phyloP scores from a whole-genome alignment of 2,113 vertebrate genomes.

The Typhlomys cinereus region DNA sequence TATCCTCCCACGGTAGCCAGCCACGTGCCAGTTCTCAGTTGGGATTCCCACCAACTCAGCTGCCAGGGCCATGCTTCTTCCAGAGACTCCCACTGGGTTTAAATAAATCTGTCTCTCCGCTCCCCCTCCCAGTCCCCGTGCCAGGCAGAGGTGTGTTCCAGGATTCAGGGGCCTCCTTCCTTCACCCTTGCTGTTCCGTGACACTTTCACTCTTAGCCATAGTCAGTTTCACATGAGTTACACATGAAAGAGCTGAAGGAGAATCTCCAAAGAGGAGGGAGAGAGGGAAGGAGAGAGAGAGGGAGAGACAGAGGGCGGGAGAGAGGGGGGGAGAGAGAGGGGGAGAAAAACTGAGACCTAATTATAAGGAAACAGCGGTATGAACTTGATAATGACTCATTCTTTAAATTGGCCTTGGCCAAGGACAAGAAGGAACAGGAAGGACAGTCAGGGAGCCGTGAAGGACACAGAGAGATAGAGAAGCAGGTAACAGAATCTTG shows the following conservation, averaged over 20 bases:
- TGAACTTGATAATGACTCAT: slow-evolving; percentile 64
- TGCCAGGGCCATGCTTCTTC: fast-evolving
- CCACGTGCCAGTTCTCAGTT: fast-evolving
- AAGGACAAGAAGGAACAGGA: slow-evolving; percentile 63
- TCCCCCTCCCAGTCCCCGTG: neutral
- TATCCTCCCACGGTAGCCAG: neutral
- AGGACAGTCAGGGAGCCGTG: slow-evolving; percentile 40
- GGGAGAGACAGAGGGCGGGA: neutral
- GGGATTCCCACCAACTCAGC: neutral
- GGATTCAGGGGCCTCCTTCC: too few relatives aligned
- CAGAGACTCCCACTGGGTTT: too few relatives aligned
- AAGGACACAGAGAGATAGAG: slow-evolving; percentile 14
- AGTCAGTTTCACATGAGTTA: too few relatives aligned
- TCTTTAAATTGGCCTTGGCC: slow-evolving; percentile 70
- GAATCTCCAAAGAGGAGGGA: too few relatives aligned
- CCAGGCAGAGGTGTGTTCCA: neutral
- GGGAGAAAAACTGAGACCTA: neutral
- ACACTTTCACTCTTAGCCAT: too few relatives aligned
- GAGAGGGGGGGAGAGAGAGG: neutral
- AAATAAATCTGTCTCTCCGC: neutral
- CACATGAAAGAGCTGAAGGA: too few relatives aligned
- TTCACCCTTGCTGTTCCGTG: too few relatives aligned
- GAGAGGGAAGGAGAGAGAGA: neutral
- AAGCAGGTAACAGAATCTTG: neutral
- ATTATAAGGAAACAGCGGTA: slow-evolving; percentile 49